Evolutionary conservation across 2,888 invertebrate species (phyloP).

Genomic region (Plebejus melissa): DNA sequence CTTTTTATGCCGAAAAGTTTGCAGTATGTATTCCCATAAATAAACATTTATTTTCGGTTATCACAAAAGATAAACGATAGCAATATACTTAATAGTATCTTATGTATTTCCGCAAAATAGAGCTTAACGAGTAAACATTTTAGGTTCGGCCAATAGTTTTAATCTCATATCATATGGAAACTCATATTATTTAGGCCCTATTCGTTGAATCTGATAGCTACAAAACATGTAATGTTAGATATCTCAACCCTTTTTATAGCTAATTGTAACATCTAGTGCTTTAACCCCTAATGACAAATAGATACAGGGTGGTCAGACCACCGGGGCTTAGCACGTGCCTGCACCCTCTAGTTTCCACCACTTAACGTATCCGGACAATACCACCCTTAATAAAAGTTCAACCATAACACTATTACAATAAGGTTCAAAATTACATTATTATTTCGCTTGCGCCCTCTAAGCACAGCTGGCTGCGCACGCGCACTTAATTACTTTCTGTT

Average conservation of each 20-base stretch:
- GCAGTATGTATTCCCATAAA: too few relatives aligned
- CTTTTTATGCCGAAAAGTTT: too few relatives aligned
- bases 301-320: slow-evolving; percentile 50
- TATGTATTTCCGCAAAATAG: too few relatives aligned
- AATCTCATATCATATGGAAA: too few relatives aligned
- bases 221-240: too few relatives aligned
- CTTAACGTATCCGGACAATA: slow-evolving; percentile 11
- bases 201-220: too few relatives aligned
- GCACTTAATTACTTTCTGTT: slow-evolving; percentile 55
- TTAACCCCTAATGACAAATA: slow-evolving; percentile 2
- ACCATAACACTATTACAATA: background rate
- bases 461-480: slow-evolving; percentile 67
- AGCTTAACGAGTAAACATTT: too few relatives aligned
- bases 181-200: too few relatives aligned
- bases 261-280: background rate
- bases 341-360: background rate
- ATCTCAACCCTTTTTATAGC: background rate
- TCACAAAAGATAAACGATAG: too few relatives aligned
- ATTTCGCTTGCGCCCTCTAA: slow-evolving; percentile 19
- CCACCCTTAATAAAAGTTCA: background rate
- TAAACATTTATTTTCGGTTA: too few relatives aligned
- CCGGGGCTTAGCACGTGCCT: slow-evolving; percentile 34
- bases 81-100: too few relatives aligned
- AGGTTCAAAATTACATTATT: background rate
- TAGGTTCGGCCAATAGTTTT: too few relatives aligned